Evolutionary conservation across 2,113 vertebrate species (phyloP).

Genomic region (Ophthalmolycus amberensis): DNA sequence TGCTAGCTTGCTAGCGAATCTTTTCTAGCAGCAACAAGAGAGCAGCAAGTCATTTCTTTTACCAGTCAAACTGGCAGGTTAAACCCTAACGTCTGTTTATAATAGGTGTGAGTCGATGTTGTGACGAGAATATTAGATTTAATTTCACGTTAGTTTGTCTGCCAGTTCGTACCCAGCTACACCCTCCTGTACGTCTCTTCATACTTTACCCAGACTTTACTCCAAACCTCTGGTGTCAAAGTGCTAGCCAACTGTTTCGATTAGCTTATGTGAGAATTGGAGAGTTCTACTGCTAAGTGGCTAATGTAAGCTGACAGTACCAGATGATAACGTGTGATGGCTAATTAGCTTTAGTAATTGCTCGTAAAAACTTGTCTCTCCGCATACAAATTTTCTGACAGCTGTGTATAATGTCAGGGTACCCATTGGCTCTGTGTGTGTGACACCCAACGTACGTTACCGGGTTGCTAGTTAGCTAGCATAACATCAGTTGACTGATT

Average conservation of each 20-base stretch:
- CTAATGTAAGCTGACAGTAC: not conserved
- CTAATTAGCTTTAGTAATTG: not conserved
- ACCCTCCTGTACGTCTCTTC: conserved; percentile 5
- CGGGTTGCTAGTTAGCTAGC: not conserved
- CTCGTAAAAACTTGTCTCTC: not conserved
- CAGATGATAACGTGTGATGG: conserved; percentile 4
- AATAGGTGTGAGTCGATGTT: conserved; percentile 4
- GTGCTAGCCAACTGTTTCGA: conserved; percentile 55
- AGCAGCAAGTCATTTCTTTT: conserved; percentile 65
- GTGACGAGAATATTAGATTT: not conserved
- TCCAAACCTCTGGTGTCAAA: conserved; percentile 41
- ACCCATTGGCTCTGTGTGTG: not conserved
- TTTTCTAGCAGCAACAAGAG: conserved; percentile 32
- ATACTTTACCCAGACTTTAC: conserved; percentile 51
- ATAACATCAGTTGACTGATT: not conserved
- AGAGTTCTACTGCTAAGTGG: conserved; percentile 22
- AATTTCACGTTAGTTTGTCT: not conserved
- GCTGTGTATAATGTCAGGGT: not conserved
- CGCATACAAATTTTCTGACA: not conserved
- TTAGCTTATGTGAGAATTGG: conserved; percentile 27
- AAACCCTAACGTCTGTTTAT: not conserved
- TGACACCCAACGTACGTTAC: too few species aligned
- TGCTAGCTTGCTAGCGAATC: conserved; percentile 56
- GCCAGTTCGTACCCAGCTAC: not conserved
- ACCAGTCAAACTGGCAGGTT: conserved; percentile 44